Conservation (phyloP, 2,888 invertebrate species). For the Melanargia galathea region DNA sequence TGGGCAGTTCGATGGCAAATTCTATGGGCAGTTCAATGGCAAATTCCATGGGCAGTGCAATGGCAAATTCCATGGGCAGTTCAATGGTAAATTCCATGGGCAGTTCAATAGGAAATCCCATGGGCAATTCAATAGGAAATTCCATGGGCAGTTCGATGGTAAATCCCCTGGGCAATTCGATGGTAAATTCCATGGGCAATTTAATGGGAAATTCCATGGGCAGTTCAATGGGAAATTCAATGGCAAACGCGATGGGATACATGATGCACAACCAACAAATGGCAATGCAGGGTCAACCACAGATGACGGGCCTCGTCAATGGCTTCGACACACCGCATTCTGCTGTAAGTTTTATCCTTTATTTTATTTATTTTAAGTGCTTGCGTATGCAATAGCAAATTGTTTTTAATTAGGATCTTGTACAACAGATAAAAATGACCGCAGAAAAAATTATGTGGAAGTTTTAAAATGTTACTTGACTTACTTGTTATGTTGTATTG, state of each 20-base stretch:
- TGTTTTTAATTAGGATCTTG: no score
- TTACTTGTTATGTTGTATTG: no score
- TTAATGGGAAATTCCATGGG: constrained; percentile 36
- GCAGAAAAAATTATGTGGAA: no score
- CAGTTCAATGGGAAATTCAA: constrained; percentile 37
- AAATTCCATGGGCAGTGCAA: constrained; percentile 41
- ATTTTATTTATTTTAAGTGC: no score
- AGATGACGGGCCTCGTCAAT: constrained; percentile 61
- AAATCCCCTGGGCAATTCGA: constrained; percentile 37
- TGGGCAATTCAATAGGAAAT: constrained; percentile 40
- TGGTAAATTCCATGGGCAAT: constrained; percentile 37
- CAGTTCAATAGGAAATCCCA: constrained; percentile 40
- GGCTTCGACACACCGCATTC: constrained; percentile 68
- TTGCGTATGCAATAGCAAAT: no score
- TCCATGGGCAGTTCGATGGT: constrained; percentile 38
- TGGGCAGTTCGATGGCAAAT: constrained; percentile 49
- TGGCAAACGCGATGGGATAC: constrained; percentile 44
- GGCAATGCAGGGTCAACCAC: constrained; percentile 52
- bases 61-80: constrained; percentile 42
- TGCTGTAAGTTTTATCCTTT: constrained; percentile 54
- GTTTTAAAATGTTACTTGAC: no score
- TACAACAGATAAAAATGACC: no score
- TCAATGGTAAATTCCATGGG: constrained; percentile 40
- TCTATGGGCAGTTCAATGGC: constrained; percentile 43
- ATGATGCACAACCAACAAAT: constrained; percentile 66